Evolutionary conservation across 2,888 invertebrate species (phyloP).

Genomic region (Drosophila atripex): DNA sequence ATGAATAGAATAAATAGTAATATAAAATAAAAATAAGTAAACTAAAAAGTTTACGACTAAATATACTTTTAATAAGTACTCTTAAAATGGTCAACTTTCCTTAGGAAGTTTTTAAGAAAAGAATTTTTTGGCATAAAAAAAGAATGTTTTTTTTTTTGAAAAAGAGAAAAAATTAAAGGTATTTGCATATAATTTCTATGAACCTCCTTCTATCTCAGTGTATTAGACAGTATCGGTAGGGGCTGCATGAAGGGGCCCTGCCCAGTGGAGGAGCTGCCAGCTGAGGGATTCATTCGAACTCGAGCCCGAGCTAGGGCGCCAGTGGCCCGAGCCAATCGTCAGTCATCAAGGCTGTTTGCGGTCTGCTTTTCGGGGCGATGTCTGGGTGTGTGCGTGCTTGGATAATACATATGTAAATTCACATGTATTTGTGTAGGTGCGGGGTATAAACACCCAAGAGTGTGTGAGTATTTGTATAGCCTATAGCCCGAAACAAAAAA

Average conservation of each 20-base stretch:
- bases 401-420: constrained; percentile 15
- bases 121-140: too few relatives aligned
- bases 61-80: too few relatives aligned
- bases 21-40: too few relatives aligned
- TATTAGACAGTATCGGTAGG: background rate
- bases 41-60: too few relatives aligned
- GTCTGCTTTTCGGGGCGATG: constrained; percentile 46
- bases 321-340: constrained; percentile 43
- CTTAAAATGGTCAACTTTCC: too few relatives aligned
- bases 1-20: too few relatives aligned
- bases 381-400: constrained; percentile 34
- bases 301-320: constrained; percentile 30
- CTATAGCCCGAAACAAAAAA: constrained; percentile 13
- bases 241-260: background rate
- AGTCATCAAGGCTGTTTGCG: constrained; percentile 52
- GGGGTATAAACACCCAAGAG: constrained; percentile 22
- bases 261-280: constrained; percentile 22
- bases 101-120: too few relatives aligned
- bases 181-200: too few relatives aligned
- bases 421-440: constrained; percentile 13
- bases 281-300: constrained; percentile 36
- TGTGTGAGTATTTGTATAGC: constrained; percentile 33
- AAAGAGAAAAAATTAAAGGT: too few relatives aligned
- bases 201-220: constrained; percentile 2
- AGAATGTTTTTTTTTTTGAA: too few relatives aligned